Base-by-base conservation (phyloP, 2,888 invertebrate genomes). In the Nephrocerus scutellatus region DNA sequence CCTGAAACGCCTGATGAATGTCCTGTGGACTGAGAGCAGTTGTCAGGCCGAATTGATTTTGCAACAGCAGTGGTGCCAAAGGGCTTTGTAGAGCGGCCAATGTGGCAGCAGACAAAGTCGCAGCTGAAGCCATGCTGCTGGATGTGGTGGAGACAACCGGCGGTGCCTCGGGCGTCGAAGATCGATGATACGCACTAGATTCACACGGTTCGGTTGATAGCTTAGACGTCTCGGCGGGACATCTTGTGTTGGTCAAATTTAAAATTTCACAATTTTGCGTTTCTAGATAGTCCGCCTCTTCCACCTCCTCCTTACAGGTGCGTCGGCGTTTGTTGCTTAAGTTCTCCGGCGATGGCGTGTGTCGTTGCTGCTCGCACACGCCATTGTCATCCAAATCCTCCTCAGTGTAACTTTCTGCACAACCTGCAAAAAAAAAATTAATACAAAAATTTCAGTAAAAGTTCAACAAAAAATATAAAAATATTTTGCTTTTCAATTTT, bases 401-500 rank as follows among this genome's bases (percentile, higher is more conserved):
- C 30, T 57, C 57, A 31, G 50, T n/a, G n/a, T n/a, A 53, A 32
- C 54, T 56, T 24, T 54, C 53, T 9, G 46, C 53, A 43, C 58
- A 62, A 48, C 55, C 70, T 68, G 56, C 3, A 63, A 58, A 9
- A 21, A 24, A 30, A 44, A 26, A 33, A 28, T 26, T 29, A 43
- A 39, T 25, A 39, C 6, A 20, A 21, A 29, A 44, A 37, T 26
- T 31, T 19, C 15, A 22, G 21, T 14, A 38, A 12, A 31, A 35
- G 38, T 35, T 39, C 36, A 34, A 45, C 37, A 48, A 40, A 42
- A 45, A 44, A 46, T n/a, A n/a, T 44, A 47, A 51, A 46, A 54
- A 52, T 55, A 53, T 55, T 58, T 57, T 53, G 54, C 51, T 64
- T 65, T 63, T 60, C 62, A 63, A 63, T 63, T 63, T 65, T 65